Base-by-base conservation (phyloP, 2,113 vertebrate genomes). In the Strigops habroptila region DNA sequence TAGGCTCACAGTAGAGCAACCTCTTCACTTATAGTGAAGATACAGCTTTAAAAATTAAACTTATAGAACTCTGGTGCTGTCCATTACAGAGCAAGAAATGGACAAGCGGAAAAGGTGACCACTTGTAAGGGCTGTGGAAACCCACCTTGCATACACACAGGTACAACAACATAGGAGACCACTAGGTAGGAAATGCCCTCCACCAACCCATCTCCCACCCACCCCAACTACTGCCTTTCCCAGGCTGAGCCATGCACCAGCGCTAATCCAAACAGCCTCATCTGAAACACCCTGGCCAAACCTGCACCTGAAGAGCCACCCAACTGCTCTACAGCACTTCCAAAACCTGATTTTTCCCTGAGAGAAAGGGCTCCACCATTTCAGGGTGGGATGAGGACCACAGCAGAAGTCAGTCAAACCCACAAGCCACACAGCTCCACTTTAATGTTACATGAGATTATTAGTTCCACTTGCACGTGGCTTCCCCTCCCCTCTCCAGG, bases 271-370 rank as follows among this genome's bases (percentile, higher is more conserved):
- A 17, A 28, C 9, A 0, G 3, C 64, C 46, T 24, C 6, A 0
- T 35, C 1, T 10, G 39, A 69, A 64, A 55, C 0, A 0, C 39
- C 7, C 18, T 1, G 0, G 33, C 31, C 59, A n/a, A 63, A 35
- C 25, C 37, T 1, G 0, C 48, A 44, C 65, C 63, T 37, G 22
- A 51, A 43, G 14, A 80, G 57, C 5, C 77, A 82, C 35, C 12
- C 76, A 49, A 51, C 23, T 82, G 37, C 69, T 21, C 23, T 6
- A 16, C 0, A 4, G 44, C 65, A 14, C 41, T 43, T 24, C 64
- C 77, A 51, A 65, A 92, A 57, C 1, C 46, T 3, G 9, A 3
- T 4, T 10, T 62, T 30, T n/a, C 25, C 18, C 7, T 27, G 21
- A 10, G 25, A 84, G 28, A 70, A 92, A 64, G 15, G 17, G 48